Evolutionary conservation across 1,140 invertebrate species (phyloP), one percentile per base, ranked within the genome.

Genomic region (Acromyrmex heyeri): DNA sequence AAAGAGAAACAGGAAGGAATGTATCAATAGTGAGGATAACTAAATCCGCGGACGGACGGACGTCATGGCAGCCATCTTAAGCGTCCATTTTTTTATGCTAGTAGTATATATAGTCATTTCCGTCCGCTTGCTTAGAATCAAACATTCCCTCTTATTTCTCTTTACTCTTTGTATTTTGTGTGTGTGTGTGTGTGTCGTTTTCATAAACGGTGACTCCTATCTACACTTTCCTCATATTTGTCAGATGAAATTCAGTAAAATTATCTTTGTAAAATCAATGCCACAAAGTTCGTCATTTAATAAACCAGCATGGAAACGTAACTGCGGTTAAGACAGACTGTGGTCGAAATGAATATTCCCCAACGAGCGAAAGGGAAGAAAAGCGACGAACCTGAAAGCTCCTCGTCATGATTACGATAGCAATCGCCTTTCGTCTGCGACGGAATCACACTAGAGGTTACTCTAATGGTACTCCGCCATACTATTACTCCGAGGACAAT

Each of bases 401-500:
- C 55, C 38, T 55, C 21, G 70, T 77, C 70, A 67, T 44, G 77
- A 90, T 87, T 78, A 57, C 88, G 24, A 70, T 30, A 62, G 89
- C 83, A 57, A 79, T 90, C 85, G 85, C 27, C 30, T 50, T 55
- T 59, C 67, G 14, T 48, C 34, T 3, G 3, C 18, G 59, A 70
- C 24, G n/a, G 30, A 67, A 38, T 59, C 62, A 21, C 48, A 24
- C 55, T 55, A 34, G 34, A 62, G 77, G 55, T 81, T 78, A 34
- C 76, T 87, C 30, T 85, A 90, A 89, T 87, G 88, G 86, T n/a
- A 75, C 67, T 79, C 27, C 44, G 44, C 21, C 53, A 55, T 24
- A 18, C 69, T 24, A 69, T 44, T 34, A 48, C 55, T 21, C 61
- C 67, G 38, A 75, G 61, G 69, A 90, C 89, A 90, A 87, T 87